Percentiles rank a stretch among this genome's conserved stretches.
These are phyloP conservation scores for Lasioglossum malachurum DNA, from an alignment of 2,888 invertebrate genomes.

Conservation along the genomic window DNA sequence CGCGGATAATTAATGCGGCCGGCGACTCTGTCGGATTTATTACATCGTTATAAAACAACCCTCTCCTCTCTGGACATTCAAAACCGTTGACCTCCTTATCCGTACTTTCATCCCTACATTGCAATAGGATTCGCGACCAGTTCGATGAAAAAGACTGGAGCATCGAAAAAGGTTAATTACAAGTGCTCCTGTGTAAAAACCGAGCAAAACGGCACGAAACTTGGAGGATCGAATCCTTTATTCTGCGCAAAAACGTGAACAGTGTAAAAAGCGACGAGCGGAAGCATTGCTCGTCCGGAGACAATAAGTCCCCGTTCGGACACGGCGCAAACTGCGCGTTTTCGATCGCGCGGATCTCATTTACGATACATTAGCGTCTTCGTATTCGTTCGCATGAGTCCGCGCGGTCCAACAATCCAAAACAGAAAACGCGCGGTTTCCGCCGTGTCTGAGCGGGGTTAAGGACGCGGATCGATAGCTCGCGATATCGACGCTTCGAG, in stretches of 20 bases:
- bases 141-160: not conserved
- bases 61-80: not conserved
- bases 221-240: not conserved
- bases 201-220: not conserved
- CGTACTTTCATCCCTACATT: not conserved
- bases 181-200: not conserved
- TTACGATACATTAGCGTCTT: too few species aligned
- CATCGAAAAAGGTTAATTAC: not conserved
- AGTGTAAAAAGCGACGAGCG: slow-evolving; percentile 7
- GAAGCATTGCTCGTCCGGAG: not conserved
- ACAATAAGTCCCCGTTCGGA: not conserved
- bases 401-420: too few species aligned
- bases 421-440: too few species aligned
- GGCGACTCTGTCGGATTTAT: not conserved
- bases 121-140: not conserved
- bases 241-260: not conserved
- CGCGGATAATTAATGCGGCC: not conserved
- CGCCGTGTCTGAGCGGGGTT: too few species aligned
- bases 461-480: slow-evolving; percentile 33
- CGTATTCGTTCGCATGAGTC: too few species aligned
- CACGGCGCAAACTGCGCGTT: too few species aligned
- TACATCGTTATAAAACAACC: not conserved
- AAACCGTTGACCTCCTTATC: not conserved
- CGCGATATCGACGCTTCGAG: slow-evolving; percentile 33
- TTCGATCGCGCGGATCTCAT: too few species aligned